Evolutionary conservation across 1,140 invertebrate species (phyloP), one percentile per base, ranked within the genome.

Genomic region (Listronotus oregonensis): DNA sequence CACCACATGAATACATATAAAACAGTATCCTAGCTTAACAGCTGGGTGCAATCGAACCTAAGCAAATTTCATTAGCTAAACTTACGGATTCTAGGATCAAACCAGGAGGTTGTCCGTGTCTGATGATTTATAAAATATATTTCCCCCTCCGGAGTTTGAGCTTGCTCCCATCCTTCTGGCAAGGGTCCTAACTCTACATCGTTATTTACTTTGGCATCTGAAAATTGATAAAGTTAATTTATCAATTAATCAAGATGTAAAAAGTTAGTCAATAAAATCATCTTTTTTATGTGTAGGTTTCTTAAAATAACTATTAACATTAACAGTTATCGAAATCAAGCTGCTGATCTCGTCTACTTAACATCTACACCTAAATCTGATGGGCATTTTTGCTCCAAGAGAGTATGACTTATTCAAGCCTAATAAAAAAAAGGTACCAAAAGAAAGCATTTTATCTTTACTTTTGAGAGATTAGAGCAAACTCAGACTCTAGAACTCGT

Each of bases 111-210:
- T 73, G 92, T 94, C 80, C 92, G 88, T 52, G 90, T 90, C 77
- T 90, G 89, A 81, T 99, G 96, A 82, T 99, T 96, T 80, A 99
- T 98, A 82, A 96, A 99, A 82, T 98, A 99, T 62, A 94, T 87
- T 82, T 98, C 95, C 67, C 95, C 96, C 78, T 97, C 94, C 50
- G 89, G 86, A 64, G 96, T 97, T 66, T 90, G 84, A 31, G 95
- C 93, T 81, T 97, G 92, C 80, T 98, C 95, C 96, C 96, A 99
- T 67, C 95, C 95, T 58, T 96, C 93, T 46, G 96, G 96, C 70
- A 98, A 84, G 57, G 92, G 88, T 46, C 91, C 93, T 74, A 94
- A 72, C 68, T 78, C 78, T 69, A 80, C 80, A 64, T 79, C 80
- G 59, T 75, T 71, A 73, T 68, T 75, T 62, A 74, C 69, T 73